phyloP scores from a whole-genome alignment of 1,140 invertebrate species.

The Anoplolepis gracilipes region DNA sequence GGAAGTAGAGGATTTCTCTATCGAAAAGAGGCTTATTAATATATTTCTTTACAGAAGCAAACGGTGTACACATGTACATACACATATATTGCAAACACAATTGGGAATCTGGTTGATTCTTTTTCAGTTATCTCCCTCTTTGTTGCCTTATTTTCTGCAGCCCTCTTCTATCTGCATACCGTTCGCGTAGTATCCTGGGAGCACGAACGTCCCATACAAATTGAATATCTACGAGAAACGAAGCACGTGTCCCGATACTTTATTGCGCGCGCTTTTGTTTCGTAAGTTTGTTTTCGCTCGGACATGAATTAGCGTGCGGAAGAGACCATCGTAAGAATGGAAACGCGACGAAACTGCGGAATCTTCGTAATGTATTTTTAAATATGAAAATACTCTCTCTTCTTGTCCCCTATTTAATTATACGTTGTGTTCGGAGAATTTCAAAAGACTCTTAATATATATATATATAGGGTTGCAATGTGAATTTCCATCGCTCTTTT shows the following conservation, averaged over 20 bases:
- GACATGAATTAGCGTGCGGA: constrained; percentile 42
- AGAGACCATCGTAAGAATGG: constrained; percentile 14
- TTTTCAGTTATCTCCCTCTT: not conserved
- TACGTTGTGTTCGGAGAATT: constrained; percentile 13
- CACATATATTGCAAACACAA: not conserved
- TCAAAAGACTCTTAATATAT: constrained; percentile 25
- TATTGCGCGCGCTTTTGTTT: constrained; percentile 47
- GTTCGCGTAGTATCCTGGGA: not conserved
- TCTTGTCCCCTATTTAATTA: constrained; percentile 21
- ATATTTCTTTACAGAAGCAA: not conserved
- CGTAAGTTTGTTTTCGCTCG: constrained; percentile 48
- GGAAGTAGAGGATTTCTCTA: not conserved
- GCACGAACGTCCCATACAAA: constrained; percentile 47
- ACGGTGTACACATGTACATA: not conserved
- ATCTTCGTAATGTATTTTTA: constrained; percentile 28
- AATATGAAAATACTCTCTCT: constrained; percentile 24
- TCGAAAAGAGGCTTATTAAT: not conserved
- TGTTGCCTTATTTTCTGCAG: constrained; percentile 32
- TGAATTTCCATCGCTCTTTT: not conserved
- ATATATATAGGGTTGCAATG: not conserved
- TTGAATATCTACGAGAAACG: constrained; percentile 45
- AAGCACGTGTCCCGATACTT: constrained; percentile 42
- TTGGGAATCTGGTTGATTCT: constrained; percentile 19
- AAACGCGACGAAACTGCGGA: constrained; percentile 40
- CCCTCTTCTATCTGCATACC: constrained; percentile 40